phyloP scores from a whole-genome alignment of 2,888 invertebrate species.

The Phaonia tiefii region DNA sequence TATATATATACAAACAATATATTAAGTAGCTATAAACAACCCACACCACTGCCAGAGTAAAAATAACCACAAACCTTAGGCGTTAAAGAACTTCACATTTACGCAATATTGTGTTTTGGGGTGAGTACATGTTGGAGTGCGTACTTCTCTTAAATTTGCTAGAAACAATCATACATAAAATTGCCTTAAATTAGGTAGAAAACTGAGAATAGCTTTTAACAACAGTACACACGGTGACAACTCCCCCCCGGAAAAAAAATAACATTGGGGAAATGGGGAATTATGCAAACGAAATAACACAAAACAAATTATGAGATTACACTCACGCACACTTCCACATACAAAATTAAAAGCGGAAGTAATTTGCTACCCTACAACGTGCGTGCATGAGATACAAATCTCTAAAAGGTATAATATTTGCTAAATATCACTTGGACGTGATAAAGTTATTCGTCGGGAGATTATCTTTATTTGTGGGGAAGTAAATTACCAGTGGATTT shows the following conservation, averaged over 20 bases:
- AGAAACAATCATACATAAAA: slow-evolving; percentile 47
- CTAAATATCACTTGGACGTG: not conserved
- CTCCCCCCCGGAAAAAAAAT: not conserved
- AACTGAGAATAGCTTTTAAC: slow-evolving; percentile 13
- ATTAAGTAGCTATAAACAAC: slow-evolving; percentile 42
- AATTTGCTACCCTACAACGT: slow-evolving; percentile 1
- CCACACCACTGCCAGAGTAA: no score
- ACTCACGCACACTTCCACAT: not conserved
- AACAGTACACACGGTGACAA: not conserved
- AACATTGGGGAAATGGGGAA: slow-evolving; percentile 14
- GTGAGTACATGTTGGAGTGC: slow-evolving; percentile 16
- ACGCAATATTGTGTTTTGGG: no score
- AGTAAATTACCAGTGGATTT: no score
- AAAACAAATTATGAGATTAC: slow-evolving; percentile 20
- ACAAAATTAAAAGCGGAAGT: slow-evolving; percentile 6
- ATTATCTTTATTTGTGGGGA: no score
- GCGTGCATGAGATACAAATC: not conserved
- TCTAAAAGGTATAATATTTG: not conserved
- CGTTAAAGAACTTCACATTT: no score
- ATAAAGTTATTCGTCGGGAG: not conserved
- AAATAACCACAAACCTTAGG: no score
- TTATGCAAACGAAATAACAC: slow-evolving; percentile 30
- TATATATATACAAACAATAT: slow-evolving; percentile 55
- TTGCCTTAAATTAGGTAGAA: slow-evolving; percentile 57
- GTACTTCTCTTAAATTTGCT: slow-evolving; percentile 45